Base-by-base conservation (phyloP, 2,797 vertebrate species). In the Pipistrellus kuhlii region DNA sequence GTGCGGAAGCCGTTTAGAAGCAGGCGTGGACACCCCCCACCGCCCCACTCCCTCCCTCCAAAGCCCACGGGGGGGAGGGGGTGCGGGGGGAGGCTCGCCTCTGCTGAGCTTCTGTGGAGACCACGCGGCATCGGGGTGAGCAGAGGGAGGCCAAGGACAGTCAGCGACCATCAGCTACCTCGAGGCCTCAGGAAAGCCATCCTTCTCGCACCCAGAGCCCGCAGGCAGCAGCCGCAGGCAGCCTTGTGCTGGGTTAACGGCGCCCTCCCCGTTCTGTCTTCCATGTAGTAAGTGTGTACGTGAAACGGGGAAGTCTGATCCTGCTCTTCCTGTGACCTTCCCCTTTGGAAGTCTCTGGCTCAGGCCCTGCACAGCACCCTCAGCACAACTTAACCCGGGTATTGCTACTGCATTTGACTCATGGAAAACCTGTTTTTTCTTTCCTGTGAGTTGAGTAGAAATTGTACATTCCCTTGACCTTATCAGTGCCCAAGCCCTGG, bases 401-500 rank as follows among this genome's bases (percentile, higher is more conserved):
- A 25, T 15, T 6, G 27, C 46, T 35, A 13, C 17, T 68, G 32
- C 32, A 48, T 62, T 41, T 35, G 25, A 20, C 27, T 73, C 30
- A n/a, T 17, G 48, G 44, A 23, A 66, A 84, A 92, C 38, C 6
- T 64, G 30, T 64, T 64, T 62, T 62, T 9, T 17, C 12, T n/a
- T 35, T 27, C 13, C 30, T 9, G 4, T 27, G 68, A 46, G 11
- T 5, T 46, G n/a, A 82, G 6, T 15, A 12, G 8, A n/a, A 73
- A 46, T 13, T 68, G n/a, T 41, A 10, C 7, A 32, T 6, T n/a
- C 11, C 32, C 3, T 25, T 62, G 55, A 21, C 32, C 59, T 71
- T 5, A 23, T 69, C 44, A 55, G 44, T 46, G 88, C 25, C 92
- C 64, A 57, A 92, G 86, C 82, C 68, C 15, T 57, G 48, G 57